These are phyloP conservation scores for Equus przewalskii DNA, from an alignment of 2,113 vertebrate genomes.

Conservation along the genomic window DNA sequence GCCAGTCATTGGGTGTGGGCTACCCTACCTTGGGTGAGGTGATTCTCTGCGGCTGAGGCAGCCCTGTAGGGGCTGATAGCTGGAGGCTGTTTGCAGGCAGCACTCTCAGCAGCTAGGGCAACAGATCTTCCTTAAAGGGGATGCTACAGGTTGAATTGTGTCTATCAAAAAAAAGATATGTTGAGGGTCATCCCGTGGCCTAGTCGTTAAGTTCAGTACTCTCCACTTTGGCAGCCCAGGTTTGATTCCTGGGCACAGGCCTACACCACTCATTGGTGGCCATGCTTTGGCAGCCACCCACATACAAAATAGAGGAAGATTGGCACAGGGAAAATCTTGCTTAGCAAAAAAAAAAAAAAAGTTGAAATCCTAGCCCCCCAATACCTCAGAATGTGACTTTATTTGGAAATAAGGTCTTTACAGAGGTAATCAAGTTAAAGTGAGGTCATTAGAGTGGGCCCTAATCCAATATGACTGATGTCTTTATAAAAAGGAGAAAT, in stretches of 20 bases:
- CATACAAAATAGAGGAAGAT: too few species aligned
- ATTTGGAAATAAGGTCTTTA: background rate
- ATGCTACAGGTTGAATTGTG: background rate
- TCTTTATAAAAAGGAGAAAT: background rate
- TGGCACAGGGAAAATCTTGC: too few species aligned
- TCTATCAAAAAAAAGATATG: background rate
- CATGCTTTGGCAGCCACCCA: too few species aligned
- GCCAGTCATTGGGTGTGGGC: background rate
- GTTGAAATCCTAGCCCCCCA: background rate
- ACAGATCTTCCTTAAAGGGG: background rate
- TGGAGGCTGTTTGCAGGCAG: background rate
- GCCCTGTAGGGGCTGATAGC: background rate
- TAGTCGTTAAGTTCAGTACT: too few species aligned
- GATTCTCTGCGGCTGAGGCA: background rate
- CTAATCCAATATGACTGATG: background rate
- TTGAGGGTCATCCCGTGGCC: background rate
- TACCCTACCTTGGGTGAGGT: background rate
- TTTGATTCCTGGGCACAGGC: too few species aligned
- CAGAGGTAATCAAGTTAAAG: constrained; percentile 33
- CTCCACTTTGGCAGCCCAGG: too few species aligned
- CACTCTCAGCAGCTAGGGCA: background rate
- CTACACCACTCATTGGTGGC: too few species aligned
- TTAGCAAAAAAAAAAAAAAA: background rate
- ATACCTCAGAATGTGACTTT: background rate
- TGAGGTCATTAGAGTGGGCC: background rate